Evolutionary conservation across 2,888 invertebrate species (phyloP).

Genomic region (Apeira syringaria): DNA sequence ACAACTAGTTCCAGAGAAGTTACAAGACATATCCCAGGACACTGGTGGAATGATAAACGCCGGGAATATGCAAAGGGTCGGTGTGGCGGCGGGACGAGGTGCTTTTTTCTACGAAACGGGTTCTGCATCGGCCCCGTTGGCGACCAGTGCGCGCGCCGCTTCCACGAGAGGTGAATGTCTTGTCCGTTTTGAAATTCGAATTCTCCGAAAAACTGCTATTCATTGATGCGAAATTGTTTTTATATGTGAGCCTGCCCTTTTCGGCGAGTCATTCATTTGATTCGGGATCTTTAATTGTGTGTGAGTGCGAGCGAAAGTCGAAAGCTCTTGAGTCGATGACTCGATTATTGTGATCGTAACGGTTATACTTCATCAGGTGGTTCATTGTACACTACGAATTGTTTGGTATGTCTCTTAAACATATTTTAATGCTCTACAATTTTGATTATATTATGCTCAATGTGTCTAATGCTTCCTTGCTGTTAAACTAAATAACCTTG

Average conservation of each 20-base stretch:
- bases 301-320: conserved; percentile 59
- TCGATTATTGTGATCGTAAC: conserved; percentile 58
- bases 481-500: no score
- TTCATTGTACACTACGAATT: conserved; percentile 57
- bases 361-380: conserved; percentile 60
- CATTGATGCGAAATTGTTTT: conserved; percentile 20
- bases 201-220: conserved; percentile 33
- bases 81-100: conserved; percentile 71
- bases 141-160: conserved; percentile 84
- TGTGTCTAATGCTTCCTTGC: no score
- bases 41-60: conserved; percentile 66
- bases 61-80: conserved; percentile 76
- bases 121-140: conserved; percentile 81
- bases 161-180: conserved; percentile 79
- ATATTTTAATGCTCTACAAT: conserved; percentile 3
- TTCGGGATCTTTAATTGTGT: conserved; percentile 35
- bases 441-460: background rate
- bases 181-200: conserved; percentile 49
- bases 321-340: conserved; percentile 55
- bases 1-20: conserved; percentile 76
- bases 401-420: conserved; percentile 63
- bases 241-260: conserved; percentile 35
- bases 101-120: conserved; percentile 85
- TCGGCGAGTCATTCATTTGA: conserved; percentile 18
- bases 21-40: conserved; percentile 56